phyloP scores from a whole-genome alignment of 2,797 vertebrate species.

The Arctocebus calabarensis region DNA sequence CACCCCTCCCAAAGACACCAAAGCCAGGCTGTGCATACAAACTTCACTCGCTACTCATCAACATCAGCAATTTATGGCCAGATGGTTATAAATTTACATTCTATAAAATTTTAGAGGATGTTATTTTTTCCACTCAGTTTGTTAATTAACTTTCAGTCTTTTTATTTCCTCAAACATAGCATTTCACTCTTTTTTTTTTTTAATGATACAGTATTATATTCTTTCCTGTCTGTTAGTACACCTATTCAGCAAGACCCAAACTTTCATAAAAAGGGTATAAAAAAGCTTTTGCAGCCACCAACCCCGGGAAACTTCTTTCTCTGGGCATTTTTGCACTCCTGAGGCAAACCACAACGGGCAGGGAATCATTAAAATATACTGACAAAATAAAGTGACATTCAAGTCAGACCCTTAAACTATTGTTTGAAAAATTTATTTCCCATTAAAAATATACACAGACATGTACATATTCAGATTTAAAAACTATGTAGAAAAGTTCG shows the following conservation, averaged over 20 bases:
- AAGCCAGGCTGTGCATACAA: constrained; percentile 91
- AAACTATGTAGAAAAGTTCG: constrained; percentile 59
- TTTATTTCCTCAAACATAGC: constrained; percentile 90
- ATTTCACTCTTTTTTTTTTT: constrained; percentile 86
- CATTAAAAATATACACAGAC: constrained; percentile 63
- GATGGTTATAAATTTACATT: constrained; percentile 94
- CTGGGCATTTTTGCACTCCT: constrained; percentile 72
- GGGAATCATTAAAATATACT: constrained; percentile 63
- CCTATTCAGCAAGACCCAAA: constrained; percentile 82
- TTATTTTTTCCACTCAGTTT: constrained; percentile 91
- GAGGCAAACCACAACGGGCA: constrained; percentile 71
- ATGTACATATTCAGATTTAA: background rate
- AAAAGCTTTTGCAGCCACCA: constrained; percentile 80
- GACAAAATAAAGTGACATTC: constrained; percentile 81
- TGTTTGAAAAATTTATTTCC: constrained; percentile 73
- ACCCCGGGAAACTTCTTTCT: constrained; percentile 70
- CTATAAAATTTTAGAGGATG: constrained; percentile 92
- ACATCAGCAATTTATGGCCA: constrained; percentile 95
- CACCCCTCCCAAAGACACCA: constrained; percentile 93
- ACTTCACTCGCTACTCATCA: constrained; percentile 91
- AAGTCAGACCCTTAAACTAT: constrained; percentile 70
- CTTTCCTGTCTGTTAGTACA: constrained; percentile 86
- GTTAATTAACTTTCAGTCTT: constrained; percentile 90
- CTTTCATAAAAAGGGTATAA: constrained; percentile 83
- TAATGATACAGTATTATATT: constrained; percentile 87